These are phyloP conservation scores for Luffia ferchaultella DNA, from an alignment of 2,888 invertebrate genomes.

Conservation along the genomic window DNA sequence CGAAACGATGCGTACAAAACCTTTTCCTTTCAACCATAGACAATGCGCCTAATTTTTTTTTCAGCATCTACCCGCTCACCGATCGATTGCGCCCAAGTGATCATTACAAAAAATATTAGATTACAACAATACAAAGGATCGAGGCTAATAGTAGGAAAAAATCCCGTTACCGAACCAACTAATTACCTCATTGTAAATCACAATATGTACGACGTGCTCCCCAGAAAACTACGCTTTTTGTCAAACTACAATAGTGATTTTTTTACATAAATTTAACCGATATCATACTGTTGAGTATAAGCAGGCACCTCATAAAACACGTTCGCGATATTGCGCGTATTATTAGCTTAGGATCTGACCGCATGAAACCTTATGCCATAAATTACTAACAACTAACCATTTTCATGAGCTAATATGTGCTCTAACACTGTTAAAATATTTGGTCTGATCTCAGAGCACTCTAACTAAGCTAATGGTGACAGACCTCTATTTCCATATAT, in stretches of 20 bases:
- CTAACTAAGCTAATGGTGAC: too few species aligned
- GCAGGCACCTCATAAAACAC: too few species aligned
- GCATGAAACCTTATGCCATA: too few species aligned
- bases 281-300: constrained; percentile 30
- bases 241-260: constrained; percentile 41
- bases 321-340: too few species aligned
- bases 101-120: constrained; percentile 58
- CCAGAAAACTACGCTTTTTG: constrained; percentile 54
- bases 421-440: too few species aligned
- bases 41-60: constrained; percentile 22
- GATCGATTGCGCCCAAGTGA: constrained; percentile 21
- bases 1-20: constrained; percentile 6
- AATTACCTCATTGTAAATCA: constrained; percentile 57
- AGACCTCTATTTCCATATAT: too few species aligned
- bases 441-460: too few species aligned
- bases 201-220: constrained; percentile 48
- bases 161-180: constrained; percentile 53
- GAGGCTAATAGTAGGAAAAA: constrained; percentile 41
- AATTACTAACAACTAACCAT: too few species aligned
- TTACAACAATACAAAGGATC: constrained; percentile 48
- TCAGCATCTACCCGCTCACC: constrained; percentile 19
- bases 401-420: too few species aligned
- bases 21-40: constrained; percentile 25
- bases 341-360: too few species aligned
- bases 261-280: constrained; percentile 36